Evolutionary conservation across 2,797 vertebrate genomes (phyloP), one percentile per base, ranked within the genome.

Genomic region (Allobates femoralis): DNA sequence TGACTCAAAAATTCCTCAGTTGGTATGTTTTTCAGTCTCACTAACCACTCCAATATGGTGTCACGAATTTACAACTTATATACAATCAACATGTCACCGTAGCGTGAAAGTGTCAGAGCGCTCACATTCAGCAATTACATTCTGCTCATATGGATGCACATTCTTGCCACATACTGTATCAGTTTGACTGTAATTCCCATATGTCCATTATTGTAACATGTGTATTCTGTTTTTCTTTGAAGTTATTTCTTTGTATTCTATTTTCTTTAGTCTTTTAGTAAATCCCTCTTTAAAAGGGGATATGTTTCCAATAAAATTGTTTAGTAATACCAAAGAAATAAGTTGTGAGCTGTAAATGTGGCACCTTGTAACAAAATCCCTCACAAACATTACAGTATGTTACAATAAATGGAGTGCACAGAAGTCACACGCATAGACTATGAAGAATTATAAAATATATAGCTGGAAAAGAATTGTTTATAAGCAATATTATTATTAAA

Each of bases 261-360:
- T 86, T 75, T 81, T 41, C 81, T 30, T 51, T 62, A 85, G 30
- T 55, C 55, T 30, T 76, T 81, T 60, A 26, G 55, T 60, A 81
- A 34, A 19, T 19, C 11, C 46, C n/a, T 58, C 78, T 81, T 64
- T 74, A 19, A 81, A 86, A 53, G 26, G 10, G 21, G 21, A 58
- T 62, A 74, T 81, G 66, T 64, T 86, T 86, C 41, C 26, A 80
- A 75, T 86, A 53, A 86, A 81, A 81, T 7, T 56, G 12, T 51
- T 71, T 46, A 64, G 51, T 58, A 60, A 46, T 67, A 28, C 41
- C 12, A 77, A 78, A 58, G 12, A 58, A 78, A 26, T 10, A 18
- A 58, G 3, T n/a, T 58, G 76, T 11, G 41, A 50, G 41, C 37
- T 77, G 83, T 66, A 58, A 78, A 85, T 67, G 28, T 56, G 46